Evolutionary conservation across 2,888 invertebrate species (phyloP), one percentile per base, ranked within the genome.

Genomic region (Harpalus rufipes): DNA sequence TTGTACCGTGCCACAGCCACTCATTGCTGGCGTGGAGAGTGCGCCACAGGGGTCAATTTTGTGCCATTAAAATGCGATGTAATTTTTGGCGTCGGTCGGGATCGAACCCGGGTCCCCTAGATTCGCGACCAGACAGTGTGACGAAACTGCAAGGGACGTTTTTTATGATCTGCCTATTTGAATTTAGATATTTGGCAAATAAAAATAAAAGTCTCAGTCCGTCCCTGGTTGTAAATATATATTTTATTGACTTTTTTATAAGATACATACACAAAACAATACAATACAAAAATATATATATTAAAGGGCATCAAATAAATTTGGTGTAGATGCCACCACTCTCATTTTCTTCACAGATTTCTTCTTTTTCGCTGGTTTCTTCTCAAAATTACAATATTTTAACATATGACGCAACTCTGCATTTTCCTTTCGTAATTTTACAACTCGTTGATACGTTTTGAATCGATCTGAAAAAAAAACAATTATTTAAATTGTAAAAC

Each of bases 371-470:
- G 14, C 12, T 16, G 44, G 14, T 74, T 74, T 74, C 72, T 74
- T 74, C 44, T 74, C 72, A 14, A 74, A 14, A 44, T 44, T 63
- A 32, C 84, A 84, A 51, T 63, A 94, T 86, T 94, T 93, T 65
- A 96, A 91, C 76, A 97, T 91, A 84, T 94, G 92, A 21, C 94
- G 93, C 78, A 97, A 90, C 85, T 96, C 95, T 0, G 91, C 90
- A 89, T 96, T 96, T 88, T 95, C 95, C 82, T 92, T 92, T 5
- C 94, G 93, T 18, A 96, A 89, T 80, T 91, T 91, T 16, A 93
- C 91, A 2, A 95, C 95, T 88, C 96, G 95, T 0, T 92, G 91
- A 87, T 95, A 94, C 10, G 96, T 91, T 81, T 92, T 92, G 87
- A 94, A 94, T 14, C 63, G 32, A 59, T 16, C 81, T 84, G 16